Base-by-base conservation (phyloP, 2,797 vertebrate species). In the Microctenopoma stevenorrisi region DNA sequence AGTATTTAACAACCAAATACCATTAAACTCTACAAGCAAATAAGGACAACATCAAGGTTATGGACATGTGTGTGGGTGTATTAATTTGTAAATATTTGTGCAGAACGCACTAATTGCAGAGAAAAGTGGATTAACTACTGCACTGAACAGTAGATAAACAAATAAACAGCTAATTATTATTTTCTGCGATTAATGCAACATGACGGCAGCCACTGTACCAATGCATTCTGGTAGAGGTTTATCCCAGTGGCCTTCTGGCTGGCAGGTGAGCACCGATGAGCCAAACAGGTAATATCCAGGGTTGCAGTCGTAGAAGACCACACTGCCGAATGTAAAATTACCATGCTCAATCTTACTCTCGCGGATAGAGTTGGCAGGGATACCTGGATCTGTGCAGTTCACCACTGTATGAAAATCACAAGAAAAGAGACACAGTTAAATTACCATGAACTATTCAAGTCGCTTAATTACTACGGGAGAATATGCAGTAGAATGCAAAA, bases 321-420 rank as follows among this genome's bases (percentile, higher is more conserved):
- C 96, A 3, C 96, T 97, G 56, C 97, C 97, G 9, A 97, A 98
- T 0, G 97, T 99, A 70, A 99, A 99, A 93, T 98, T 98, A 14
- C 98, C 98, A 26, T 99, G 96, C 83, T 98, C 97, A 0, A 98
- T 99, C 93, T 99, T 99, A 83, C 97, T 99, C 93, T 99, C 97
- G 82, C 97, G 92, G 87, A 98, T 98, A 15, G 97, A 98, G 92
- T 99, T 99, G 85, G 95, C 95, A 68, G 97, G 96, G 82, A 99
- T 97, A 50, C 98, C 98, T 6, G 98, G 98, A 90, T 99, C 98
- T 4, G 96, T 97, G 86, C 98, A 99, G 91, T 99, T 99, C 63
- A 99, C 96, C 91, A 99, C 98, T 99, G 82, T 55, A 51, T 65
- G 72, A 22, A 64, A 42, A 66, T 55, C 0, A 13, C 51, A 44